Percentiles rank a stretch among this genome's conserved stretches.
These are phyloP conservation scores for Panzeria rudis DNA, from an alignment of 2,888 invertebrate species.

Conservation along the genomic window DNA sequence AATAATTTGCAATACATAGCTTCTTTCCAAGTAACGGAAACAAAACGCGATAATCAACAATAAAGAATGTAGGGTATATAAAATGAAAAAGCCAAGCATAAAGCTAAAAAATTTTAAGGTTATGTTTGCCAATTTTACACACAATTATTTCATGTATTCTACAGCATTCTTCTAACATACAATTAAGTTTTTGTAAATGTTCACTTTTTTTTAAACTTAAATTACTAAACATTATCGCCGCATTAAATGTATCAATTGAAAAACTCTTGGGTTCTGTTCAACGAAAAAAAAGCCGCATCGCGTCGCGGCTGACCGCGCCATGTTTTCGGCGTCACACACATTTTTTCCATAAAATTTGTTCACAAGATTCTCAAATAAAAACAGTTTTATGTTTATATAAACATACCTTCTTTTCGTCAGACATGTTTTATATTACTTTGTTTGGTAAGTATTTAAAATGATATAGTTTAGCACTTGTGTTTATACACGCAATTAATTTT, in stretches of 20 bases:
- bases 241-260: background rate
- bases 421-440: conserved; percentile 74
- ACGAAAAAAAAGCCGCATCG: conserved; percentile 64
- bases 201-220: background rate
- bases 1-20: conserved; percentile 30
- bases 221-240: background rate
- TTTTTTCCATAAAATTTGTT: conserved; percentile 58
- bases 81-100: conserved; percentile 10
- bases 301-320: conserved; percentile 75
- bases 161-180: background rate
- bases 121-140: conserved; percentile 55
- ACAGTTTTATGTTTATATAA: conserved; percentile 8
- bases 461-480: conserved; percentile 53
- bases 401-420: conserved; percentile 80
- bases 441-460: conserved; percentile 59
- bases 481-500: conserved; percentile 51
- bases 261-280: conserved; percentile 1
- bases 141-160: conserved; percentile 19
- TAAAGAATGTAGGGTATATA: conserved; percentile 66
- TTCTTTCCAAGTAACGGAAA: conserved; percentile 29
- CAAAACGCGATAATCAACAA: conserved; percentile 9
- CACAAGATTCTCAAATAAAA: conserved; percentile 8
- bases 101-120: conserved; percentile 62
- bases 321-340: conserved; percentile 78
- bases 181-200: background rate